Evolutionary conservation across 2,113 vertebrate species (phyloP).

Genomic region (Syngnathus floridae): DNA sequence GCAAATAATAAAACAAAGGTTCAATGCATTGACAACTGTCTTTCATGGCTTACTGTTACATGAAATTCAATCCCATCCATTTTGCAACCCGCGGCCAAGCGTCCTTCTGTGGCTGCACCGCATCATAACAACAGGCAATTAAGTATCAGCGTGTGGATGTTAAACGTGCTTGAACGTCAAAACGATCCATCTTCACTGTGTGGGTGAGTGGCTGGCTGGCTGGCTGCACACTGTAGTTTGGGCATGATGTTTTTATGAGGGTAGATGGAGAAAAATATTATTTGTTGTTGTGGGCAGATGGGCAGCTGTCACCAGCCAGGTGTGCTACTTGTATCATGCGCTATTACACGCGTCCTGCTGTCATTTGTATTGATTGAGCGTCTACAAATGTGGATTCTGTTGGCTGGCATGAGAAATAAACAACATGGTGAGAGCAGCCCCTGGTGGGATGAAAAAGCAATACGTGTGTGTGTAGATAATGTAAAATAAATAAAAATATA

Average conservation of each 20-base stretch:
- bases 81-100: not conserved
- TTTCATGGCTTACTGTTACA: not conserved
- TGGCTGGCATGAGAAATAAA: conserved; percentile 9
- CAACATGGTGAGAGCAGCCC: conserved; percentile 37
- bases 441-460: conserved; percentile 31
- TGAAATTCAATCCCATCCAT: not conserved
- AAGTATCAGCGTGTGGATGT: conserved; percentile 9
- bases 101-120: not conserved
- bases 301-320: not conserved
- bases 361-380: not conserved
- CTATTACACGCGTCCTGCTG: not conserved
- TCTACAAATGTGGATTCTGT: not conserved
- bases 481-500: too few species aligned
- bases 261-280: not conserved
- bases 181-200: conserved; percentile 15
- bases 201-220: conserved; percentile 31
- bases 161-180: conserved; percentile 22
- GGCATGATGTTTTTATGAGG: not conserved
- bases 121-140: conserved; percentile 3
- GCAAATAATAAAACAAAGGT: not conserved
- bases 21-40: not conserved
- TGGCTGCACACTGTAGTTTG: conserved; percentile 6
- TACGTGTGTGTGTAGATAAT: not conserved
- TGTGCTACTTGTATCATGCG: not conserved
- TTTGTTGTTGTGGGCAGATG: not conserved